Base-by-base conservation (phyloP, 2,888 invertebrate genomes). In the Halictus ligatus region DNA sequence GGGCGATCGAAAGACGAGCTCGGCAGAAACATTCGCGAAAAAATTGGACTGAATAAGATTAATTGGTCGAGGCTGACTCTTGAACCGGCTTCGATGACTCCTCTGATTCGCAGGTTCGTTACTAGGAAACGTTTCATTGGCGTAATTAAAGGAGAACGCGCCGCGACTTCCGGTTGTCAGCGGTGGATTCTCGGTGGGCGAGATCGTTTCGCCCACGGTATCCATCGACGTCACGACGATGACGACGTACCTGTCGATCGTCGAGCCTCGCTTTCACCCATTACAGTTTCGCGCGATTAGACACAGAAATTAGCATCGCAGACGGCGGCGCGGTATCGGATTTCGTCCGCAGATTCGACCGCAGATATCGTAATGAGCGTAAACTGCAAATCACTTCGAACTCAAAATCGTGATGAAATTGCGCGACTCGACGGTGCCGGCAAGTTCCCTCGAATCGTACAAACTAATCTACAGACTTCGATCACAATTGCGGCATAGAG, bases 201-300 rank as follows among this genome's bases (percentile, higher is more conserved):
- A 73, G 73, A 73, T 18, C 15, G 21, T 5, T 21, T 21, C 73
- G 73, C 73, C 73, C 48, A 73, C 73, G 5, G 48, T 50, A 25
- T 50, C 73, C 15, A 5, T 25, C 73, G 73, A 29, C 73, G 73
- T 73, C 73, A 50, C 50, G 35, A 73, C 35, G 18, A 73, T 50
- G 73, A 73, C 48, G 73, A 8, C 73, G 73, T 35, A 73, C 73
- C 73, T 73, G 73, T 73, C 73, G 40, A 73, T 10, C 48, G 21
- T 71, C 29, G 29, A 73, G 21, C 25, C 50, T 48, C 18, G 50
- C 73, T 73, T 73, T 50, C 73, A 50, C 58, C 67, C 58, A n/a
- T 54, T 58, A 25, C 25, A 50, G 69, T 29, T 50, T 18, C 29
- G 29, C 73, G 46, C 73, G 73, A 50, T 73, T 73, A 48, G 29